phyloP scores from a whole-genome alignment of 2,113 vertebrate species.

The Melanostigma gelatinosum region DNA sequence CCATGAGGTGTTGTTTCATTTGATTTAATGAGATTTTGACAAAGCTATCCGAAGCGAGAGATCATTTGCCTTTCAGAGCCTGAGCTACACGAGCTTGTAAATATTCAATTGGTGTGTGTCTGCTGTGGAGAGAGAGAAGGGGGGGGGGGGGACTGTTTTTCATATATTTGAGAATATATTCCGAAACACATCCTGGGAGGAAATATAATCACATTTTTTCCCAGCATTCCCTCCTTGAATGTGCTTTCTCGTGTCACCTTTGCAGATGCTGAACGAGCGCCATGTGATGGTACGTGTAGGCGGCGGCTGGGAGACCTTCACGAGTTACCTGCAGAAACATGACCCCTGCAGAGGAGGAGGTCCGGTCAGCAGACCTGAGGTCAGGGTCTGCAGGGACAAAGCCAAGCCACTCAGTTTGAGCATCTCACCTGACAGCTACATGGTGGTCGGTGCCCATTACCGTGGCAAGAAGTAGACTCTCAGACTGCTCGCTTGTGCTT shows the following conservation, averaged over 20 bases:
- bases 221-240: background rate
- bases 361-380: slow-evolving; percentile 85
- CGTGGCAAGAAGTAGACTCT: slow-evolving; percentile 87
- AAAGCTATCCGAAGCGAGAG: slow-evolving; percentile 61
- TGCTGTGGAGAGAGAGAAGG: background rate
- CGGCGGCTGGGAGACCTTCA: slow-evolving; percentile 97
- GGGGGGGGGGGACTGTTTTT: slow-evolving; percentile 5
- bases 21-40: slow-evolving; percentile 84
- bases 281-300: slow-evolving; percentile 98
- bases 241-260: slow-evolving; percentile 40
- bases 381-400: slow-evolving; percentile 87
- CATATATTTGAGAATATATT: slow-evolving; percentile 32
- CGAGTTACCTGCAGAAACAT: slow-evolving; percentile 94
- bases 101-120: slow-evolving; percentile 61
- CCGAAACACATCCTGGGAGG: slow-evolving; percentile 32
- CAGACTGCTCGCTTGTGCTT: background rate
- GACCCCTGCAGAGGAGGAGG: slow-evolving; percentile 94
- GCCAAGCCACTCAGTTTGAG: slow-evolving; percentile 85
- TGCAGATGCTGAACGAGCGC: slow-evolving; percentile 98
- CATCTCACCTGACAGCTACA: slow-evolving; percentile 92
- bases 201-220: slow-evolving; percentile 10
- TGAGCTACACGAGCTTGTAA: slow-evolving; percentile 56
- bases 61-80: slow-evolving; percentile 69
- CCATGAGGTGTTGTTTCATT: slow-evolving; percentile 79
- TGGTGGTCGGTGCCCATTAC: slow-evolving; percentile 93